Evolutionary conservation across 2,888 invertebrate species (phyloP).

Genomic region (Schizaphis graminum): DNA sequence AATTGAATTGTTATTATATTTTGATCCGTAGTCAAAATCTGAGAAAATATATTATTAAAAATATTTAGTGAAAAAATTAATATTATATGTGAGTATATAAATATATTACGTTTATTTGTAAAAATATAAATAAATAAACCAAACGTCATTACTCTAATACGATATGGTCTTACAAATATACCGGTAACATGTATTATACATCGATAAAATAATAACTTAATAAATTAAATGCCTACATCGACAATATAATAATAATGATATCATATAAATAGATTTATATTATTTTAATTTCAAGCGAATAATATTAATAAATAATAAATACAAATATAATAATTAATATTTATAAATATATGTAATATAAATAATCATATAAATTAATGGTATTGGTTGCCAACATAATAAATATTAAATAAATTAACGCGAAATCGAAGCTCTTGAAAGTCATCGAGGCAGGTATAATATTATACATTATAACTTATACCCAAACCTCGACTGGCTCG

Average conservation of each 20-base stretch:
- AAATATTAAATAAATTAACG: conserved; percentile 33
- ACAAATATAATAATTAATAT: not conserved
- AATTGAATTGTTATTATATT: not conserved
- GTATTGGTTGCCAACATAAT: not conserved
- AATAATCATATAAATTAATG: not conserved
- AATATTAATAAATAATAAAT: conserved; percentile 52
- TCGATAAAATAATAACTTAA: conserved; percentile 41
- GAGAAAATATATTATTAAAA: not conserved
- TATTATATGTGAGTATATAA: not conserved
- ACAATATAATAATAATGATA: not conserved
- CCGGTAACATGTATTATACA: conserved; percentile 20
- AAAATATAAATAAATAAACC: conserved; percentile 53
- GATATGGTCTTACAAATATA: conserved; percentile 14
- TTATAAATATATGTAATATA: not conserved
- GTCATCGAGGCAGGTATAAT: not conserved
- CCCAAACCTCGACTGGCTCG: not conserved
- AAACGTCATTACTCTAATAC: not conserved
- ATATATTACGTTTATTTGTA: conserved; percentile 41
- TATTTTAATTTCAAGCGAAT: conserved; percentile 20
- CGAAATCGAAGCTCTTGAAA: not conserved
- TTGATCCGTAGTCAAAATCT: not conserved
- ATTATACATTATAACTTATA: not conserved
- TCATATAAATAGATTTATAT: conserved; percentile 26
- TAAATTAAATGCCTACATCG: conserved; percentile 44
- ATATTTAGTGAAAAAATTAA: not conserved